Percentiles rank a stretch among this genome's conserved stretches.
These are phyloP conservation scores for Spodoptera frugiperda DNA, from an alignment of 1,140 invertebrate genomes.

Conservation along the genomic window DNA sequence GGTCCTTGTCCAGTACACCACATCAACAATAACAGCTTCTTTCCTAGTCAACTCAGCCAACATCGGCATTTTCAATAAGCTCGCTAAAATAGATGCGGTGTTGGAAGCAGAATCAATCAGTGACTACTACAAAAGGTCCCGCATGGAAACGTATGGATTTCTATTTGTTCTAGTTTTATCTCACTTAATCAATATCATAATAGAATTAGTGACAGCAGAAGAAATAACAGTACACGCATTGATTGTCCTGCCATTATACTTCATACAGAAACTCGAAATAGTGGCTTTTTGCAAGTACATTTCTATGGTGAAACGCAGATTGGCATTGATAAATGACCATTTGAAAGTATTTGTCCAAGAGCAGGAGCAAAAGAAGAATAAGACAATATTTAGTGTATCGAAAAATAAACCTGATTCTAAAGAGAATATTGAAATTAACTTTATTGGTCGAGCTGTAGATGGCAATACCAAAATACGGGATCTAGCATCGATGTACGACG, in stretches of 20 bases:
- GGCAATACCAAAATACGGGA: conserved; percentile 63
- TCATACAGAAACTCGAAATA: conserved; percentile 64
- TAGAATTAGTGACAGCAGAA: conserved; percentile 44
- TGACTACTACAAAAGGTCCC: conserved; percentile 58
- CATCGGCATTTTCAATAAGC: conserved; percentile 55
- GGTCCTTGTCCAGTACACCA: conserved; percentile 59
- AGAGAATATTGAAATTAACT: conserved; percentile 57
- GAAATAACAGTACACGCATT: conserved; percentile 36
- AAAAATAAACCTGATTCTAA: conserved; percentile 42
- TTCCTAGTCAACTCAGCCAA: conserved; percentile 53
- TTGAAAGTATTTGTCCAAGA: conserved; percentile 59
- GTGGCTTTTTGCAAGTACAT: conserved; percentile 65
- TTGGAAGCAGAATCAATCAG: conserved; percentile 56
- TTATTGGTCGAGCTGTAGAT: conserved; percentile 56
- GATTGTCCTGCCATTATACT: conserved; percentile 58
- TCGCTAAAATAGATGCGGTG: conserved; percentile 60
- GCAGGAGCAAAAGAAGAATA: conserved; percentile 44
- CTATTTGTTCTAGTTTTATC: conserved; percentile 34
- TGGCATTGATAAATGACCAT: conserved; percentile 64
- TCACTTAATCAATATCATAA: conserved; percentile 38
- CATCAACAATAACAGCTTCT: conserved; percentile 53
- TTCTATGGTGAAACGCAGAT: conserved; percentile 56
- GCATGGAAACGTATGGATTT: conserved; percentile 42
- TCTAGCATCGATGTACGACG: conserved; percentile 60
- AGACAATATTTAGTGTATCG: conserved; percentile 46